Conservation (phyloP, 1,140 invertebrate genomes). For the Phthorimaea operculella region DNA sequence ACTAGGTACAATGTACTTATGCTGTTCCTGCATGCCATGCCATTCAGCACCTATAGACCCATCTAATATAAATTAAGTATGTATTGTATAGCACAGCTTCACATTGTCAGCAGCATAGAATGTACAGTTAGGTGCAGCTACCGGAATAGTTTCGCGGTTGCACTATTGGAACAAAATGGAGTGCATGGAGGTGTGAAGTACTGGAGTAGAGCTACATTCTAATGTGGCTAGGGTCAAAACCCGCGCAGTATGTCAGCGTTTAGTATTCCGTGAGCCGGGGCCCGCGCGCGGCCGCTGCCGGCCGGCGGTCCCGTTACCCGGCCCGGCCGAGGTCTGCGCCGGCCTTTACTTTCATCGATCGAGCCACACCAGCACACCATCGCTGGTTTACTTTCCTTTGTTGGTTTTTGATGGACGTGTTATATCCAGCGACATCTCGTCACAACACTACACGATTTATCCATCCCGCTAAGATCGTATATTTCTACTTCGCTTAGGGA, state of each 20-base stretch:
- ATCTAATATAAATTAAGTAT: no score
- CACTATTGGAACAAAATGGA: slow-evolving; percentile 18
- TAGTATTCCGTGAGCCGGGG: slow-evolving; percentile 58
- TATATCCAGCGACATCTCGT: slow-evolving; percentile 21
- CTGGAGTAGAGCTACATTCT: slow-evolving; percentile 40
- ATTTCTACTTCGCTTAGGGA: no score
- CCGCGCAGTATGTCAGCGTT: slow-evolving; percentile 65
- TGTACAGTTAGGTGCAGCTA: slow-evolving; percentile 1
- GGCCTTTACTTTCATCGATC: slow-evolving; percentile 66
- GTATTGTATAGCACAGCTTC: no score
- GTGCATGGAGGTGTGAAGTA: slow-evolving; percentile 50
- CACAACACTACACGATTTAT: background rate
- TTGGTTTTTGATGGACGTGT: slow-evolving; percentile 37
- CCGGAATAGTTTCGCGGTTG: background rate
- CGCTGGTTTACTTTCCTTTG: slow-evolving; percentile 64
- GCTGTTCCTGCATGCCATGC: no score
- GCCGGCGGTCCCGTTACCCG: slow-evolving; percentile 62
- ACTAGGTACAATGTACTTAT: no score
- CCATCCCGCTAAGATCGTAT: no score
- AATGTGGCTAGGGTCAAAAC: slow-evolving; percentile 64
- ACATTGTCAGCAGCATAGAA: background rate
- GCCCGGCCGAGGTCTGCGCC: slow-evolving; percentile 48
- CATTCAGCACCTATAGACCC: no score
- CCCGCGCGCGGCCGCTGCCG: slow-evolving; percentile 29
- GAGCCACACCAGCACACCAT: slow-evolving; percentile 27